These are phyloP conservation scores for Microtus montanus DNA, from an alignment of 2,113 vertebrate species.

Conservation along the genomic window DNA sequence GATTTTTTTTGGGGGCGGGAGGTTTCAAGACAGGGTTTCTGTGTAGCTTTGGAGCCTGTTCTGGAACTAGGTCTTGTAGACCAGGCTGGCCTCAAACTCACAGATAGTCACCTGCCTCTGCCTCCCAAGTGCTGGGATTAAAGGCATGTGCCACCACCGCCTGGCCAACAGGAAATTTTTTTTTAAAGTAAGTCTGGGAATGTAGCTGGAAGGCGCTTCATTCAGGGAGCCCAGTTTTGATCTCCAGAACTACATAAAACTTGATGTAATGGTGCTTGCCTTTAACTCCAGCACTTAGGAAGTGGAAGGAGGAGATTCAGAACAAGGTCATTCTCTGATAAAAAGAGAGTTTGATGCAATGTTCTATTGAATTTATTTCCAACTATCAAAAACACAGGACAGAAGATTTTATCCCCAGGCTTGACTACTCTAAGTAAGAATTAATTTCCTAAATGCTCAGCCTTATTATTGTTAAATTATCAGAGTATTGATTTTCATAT, in stretches of 20 bases:
- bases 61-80: no score
- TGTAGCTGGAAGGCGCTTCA: not conserved
- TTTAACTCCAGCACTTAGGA: not conserved
- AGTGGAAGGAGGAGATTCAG: not conserved
- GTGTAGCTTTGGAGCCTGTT: no score
- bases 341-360: not conserved
- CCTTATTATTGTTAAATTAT: not conserved
- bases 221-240: not conserved
- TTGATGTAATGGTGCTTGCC: not conserved
- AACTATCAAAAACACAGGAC: not conserved
- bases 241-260: not conserved
- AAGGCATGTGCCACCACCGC: no score
- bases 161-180: no score
- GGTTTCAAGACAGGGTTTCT: no score
- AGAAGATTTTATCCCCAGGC: not conserved
- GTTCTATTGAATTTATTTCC: not conserved
- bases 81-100: no score
- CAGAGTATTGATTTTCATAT: not conserved
- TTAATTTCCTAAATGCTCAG: not conserved
- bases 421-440: conserved; percentile 5
- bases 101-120: no score
- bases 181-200: not conserved
- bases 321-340: not conserved
- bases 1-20: not conserved
- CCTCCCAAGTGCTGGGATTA: no score